These are phyloP conservation scores for Lucinisca nassula DNA, from an alignment of 2,888 invertebrate species.

Conservation along the genomic window DNA sequence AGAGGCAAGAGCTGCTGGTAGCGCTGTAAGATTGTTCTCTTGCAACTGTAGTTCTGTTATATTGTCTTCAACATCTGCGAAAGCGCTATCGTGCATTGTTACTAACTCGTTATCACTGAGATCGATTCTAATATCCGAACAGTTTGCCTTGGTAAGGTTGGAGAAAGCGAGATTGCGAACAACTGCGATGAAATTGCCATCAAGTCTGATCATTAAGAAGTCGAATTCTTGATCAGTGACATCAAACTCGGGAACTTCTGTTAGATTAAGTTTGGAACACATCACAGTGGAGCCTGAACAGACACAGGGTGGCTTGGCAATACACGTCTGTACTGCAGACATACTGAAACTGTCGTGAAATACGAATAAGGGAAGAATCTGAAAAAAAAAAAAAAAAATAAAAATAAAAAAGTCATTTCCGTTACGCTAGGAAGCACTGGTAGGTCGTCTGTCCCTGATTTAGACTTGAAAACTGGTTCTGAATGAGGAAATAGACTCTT, in stretches of 20 bases:
- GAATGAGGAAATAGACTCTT: too few species aligned
- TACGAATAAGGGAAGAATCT: background rate
- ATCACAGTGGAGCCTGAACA: background rate
- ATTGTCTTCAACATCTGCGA: background rate
- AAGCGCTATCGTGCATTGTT: background rate
- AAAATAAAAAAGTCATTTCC: background rate
- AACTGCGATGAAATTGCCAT: background rate
- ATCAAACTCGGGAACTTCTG: background rate
- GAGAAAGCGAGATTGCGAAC: background rate
- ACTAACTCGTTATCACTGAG: background rate
- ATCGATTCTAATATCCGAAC: background rate
- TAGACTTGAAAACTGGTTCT: too few species aligned
- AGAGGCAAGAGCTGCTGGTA: background rate
- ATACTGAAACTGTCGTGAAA: background rate
- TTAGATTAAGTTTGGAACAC: background rate
- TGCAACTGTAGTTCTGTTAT: background rate
- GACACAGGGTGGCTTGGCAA: background rate
- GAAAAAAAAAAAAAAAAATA: background rate
- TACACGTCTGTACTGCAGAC: background rate
- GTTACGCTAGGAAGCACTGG: too few species aligned
- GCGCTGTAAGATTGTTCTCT: background rate
- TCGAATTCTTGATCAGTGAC: background rate
- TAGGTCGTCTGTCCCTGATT: too few species aligned
- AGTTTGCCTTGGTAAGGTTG: background rate
- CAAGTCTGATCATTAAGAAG: background rate